Percentiles rank a stretch among this genome's conserved stretches.
Conservation (phyloP, 1,140 invertebrate genomes). For the Campoletis sonorensis region DNA sequence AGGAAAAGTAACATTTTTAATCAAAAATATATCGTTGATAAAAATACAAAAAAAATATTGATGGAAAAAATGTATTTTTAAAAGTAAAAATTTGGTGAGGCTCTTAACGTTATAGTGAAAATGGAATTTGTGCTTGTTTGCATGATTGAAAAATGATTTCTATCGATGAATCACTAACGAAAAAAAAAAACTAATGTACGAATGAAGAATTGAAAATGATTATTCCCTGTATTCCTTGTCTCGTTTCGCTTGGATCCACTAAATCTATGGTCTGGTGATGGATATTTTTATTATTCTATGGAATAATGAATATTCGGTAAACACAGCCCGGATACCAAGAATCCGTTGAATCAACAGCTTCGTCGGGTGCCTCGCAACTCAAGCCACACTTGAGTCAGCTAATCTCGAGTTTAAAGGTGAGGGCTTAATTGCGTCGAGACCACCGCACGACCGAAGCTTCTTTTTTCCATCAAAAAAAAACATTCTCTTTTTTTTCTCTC, state of each 20-base stretch:
- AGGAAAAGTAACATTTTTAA: no score
- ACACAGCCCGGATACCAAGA: conserved; percentile 71
- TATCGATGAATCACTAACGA: no score
- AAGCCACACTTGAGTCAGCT: conserved; percentile 83
- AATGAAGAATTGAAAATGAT: no score
- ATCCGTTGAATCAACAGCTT: conserved; percentile 75
- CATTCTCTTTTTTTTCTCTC: neutral
- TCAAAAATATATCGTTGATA: no score
- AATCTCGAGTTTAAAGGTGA: conserved; percentile 85
- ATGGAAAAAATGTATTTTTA: no score
- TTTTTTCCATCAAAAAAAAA: conserved; percentile 8
- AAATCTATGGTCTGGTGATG: conserved; percentile 29
- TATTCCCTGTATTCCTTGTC: neutral
- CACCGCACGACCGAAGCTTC: conserved; percentile 42
- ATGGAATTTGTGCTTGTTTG: no score
- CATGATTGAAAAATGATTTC: no score
- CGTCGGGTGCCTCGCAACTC: conserved; percentile 80
- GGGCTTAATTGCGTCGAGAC: conserved; percentile 52
- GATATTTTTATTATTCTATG: conserved; percentile 22
- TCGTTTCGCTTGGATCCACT: conserved; percentile 29
- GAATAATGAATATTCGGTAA: conserved; percentile 44
- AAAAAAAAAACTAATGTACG: no score
- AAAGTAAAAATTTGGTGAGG: no score
- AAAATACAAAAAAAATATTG: no score
- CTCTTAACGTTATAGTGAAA: no score